phyloP scores from a whole-genome alignment of 2,888 invertebrate genomes.

The Prenolepis imparis region DNA sequence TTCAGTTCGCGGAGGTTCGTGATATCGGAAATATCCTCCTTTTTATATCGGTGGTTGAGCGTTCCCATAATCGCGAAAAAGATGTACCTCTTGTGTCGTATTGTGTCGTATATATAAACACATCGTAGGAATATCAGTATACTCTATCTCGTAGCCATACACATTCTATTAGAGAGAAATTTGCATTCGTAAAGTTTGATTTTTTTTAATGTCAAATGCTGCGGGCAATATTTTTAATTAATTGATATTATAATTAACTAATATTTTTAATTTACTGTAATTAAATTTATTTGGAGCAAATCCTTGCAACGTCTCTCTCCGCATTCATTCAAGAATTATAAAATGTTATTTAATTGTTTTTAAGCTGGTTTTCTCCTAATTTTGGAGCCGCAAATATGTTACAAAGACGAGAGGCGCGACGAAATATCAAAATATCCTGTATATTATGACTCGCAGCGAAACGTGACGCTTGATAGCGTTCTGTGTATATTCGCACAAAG shows the following conservation, averaged over 20 bases:
- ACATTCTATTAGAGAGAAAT: background rate
- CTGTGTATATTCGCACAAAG: constrained; percentile 66
- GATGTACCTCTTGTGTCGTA: constrained; percentile 36
- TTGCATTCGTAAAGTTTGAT: background rate
- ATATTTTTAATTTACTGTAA: background rate
- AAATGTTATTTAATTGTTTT: background rate
- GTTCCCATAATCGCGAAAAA: constrained; percentile 65
- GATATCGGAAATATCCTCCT: constrained; percentile 67
- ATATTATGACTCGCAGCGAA: constrained; percentile 37
- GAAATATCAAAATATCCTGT: background rate
- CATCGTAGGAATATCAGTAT: background rate
- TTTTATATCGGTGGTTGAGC: constrained; percentile 59
- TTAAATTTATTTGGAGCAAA: background rate
- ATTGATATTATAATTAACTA: background rate
- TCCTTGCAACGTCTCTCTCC: background rate
- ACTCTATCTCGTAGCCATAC: background rate
- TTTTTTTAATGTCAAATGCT: background rate
- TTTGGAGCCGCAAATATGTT: background rate
- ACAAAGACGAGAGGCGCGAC: background rate
- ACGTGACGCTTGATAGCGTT: constrained; percentile 55
- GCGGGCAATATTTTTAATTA: background rate
- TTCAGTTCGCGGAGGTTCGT: constrained; percentile 46
- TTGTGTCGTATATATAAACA: constrained; percentile 41
- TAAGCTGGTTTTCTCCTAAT: background rate
- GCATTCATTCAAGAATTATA: background rate